A percentile compares a stretch with the other conserved stretches of the same genome.
These are phyloP conservation scores for Chaetops frenatus DNA, from an alignment of 2,113 vertebrate genomes.

Conservation along the genomic window DNA sequence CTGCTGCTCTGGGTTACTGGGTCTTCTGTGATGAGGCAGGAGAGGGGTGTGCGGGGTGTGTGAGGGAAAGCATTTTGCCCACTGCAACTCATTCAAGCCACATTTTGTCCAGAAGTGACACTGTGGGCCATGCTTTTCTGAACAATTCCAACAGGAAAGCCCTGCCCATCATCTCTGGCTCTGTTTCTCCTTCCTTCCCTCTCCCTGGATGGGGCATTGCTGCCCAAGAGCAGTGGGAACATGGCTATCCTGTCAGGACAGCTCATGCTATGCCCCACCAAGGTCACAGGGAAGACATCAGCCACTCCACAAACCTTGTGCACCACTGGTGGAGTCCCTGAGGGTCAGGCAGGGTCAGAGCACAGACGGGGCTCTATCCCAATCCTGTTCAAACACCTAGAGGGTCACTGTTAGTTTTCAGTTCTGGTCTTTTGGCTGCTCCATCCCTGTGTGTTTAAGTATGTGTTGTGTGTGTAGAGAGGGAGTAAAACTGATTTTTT, in stretches of 20 bases:
- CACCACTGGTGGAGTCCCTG: neutral
- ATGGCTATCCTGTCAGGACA: neutral
- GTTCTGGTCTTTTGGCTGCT: neutral
- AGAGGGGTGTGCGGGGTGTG: neutral
- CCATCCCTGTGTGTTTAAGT: neutral
- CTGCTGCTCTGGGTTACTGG: neutral
- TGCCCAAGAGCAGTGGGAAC: neutral
- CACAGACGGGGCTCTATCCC: neutral
- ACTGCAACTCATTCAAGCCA: neutral
- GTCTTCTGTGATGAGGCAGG: neutral
- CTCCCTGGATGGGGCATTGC: neutral
- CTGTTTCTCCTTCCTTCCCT: neutral
- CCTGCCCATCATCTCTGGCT: neutral
- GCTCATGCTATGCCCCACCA: neutral
- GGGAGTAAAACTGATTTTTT: neutral
- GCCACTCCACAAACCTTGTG: neutral
- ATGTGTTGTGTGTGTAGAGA: neutral
- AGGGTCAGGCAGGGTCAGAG: neutral
- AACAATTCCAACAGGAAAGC: neutral
- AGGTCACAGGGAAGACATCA: neutral
- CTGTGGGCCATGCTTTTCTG: neutral
- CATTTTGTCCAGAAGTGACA: neutral
- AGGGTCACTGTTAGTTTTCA: neutral
- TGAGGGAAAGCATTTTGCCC: neutral
- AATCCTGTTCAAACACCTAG: neutral